Base-by-base conservation (phyloP, 2,888 invertebrate species). In the Trichacis sp. region DNA sequence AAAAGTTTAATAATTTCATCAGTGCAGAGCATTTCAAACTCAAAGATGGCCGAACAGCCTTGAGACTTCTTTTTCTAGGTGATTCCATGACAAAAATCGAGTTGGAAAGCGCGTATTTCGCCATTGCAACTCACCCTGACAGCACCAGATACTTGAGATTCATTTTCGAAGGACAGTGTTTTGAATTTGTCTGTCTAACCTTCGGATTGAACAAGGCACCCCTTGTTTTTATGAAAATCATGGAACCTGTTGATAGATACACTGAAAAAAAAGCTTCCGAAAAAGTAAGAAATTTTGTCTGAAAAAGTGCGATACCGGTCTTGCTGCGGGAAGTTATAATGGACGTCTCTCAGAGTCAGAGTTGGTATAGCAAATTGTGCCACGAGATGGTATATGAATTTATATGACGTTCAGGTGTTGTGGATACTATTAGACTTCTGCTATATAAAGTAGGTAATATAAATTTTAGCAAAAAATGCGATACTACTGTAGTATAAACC, bases 171-270 rank as follows among this genome's bases (percentile, higher is more conserved):
- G 18, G 18, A 1, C 1, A 45, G 2, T 14, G 29, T 1, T 54
- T 30, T 18, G 33, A 45, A 12, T 54, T 54, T 30, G 30, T 18
- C 1, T 45, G 54, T n/a, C 5, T 54, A 2, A 43, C 54, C 1
- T 54, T 54, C 17, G 54, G 45, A 11, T 18, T 54, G 19, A 17
- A 11, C n/a, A 14, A n/a, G 1, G 14, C 18, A 12, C 30, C 54
- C 14, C 45, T 19, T n/a, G n/a, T 45, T 17, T 54, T 54, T 33
- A 54, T 45, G 18, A 54, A 54, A 18, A 9, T 48, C 2, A 1
- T 55, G 11, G 47, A 55, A 24, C 55, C 46, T 1, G 55, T 48
- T 1, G n/a, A 47, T 8, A n/a, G n/a, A n/a, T n/a, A n/a, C n/a
- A n/a, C n/a, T n/a, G n/a, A n/a, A n/a, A n/a, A n/a, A n/a, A n/a